These are phyloP conservation scores for Drosophila fungiperda DNA, from an alignment of 2,888 invertebrate genomes.

Conservation along the genomic window DNA sequence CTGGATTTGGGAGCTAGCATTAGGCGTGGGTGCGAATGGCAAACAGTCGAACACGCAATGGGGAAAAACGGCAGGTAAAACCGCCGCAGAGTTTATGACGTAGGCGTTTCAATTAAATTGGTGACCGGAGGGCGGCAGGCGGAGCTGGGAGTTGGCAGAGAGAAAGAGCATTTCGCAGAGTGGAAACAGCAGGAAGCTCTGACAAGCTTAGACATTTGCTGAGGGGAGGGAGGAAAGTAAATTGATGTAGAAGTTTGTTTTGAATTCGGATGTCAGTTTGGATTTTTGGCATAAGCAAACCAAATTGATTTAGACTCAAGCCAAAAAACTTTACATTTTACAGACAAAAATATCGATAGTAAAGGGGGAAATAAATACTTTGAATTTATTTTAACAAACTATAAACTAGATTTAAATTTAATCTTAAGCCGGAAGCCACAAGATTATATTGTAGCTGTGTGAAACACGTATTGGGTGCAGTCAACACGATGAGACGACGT, in stretches of 20 bases:
- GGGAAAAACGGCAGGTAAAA: slow-evolving; percentile 60
- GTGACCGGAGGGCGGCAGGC: slow-evolving; percentile 30
- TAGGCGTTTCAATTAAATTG: slow-evolving; percentile 79
- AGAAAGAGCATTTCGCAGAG: slow-evolving; percentile 6
- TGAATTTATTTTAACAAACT: not conserved
- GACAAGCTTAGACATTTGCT: slow-evolving; percentile 55
- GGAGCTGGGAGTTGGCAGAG: slow-evolving; percentile 1
- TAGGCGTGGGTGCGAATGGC: slow-evolving; percentile 78
- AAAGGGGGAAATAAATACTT: not conserved
- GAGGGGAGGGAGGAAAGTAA: slow-evolving; percentile 17
- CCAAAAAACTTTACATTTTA: not conserved
- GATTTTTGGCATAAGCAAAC: slow-evolving; percentile 34
- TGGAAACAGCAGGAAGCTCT: slow-evolving; percentile 68
- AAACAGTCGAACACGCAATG: slow-evolving; percentile 76
- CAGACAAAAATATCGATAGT: not conserved
- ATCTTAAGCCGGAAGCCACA: not conserved
- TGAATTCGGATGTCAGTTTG: slow-evolving; percentile 56
- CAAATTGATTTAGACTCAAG: slow-evolving; percentile 5
- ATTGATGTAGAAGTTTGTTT: slow-evolving; percentile 68
- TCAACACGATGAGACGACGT: no score
- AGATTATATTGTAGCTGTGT: not conserved
- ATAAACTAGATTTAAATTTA: not conserved
- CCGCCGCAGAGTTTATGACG: slow-evolving; percentile 71
- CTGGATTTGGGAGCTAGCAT: slow-evolving; percentile 53
- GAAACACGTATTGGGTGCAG: no score